Base-by-base conservation (phyloP, 2,797 vertebrate species). In the Otolemur crassicaudatus region DNA sequence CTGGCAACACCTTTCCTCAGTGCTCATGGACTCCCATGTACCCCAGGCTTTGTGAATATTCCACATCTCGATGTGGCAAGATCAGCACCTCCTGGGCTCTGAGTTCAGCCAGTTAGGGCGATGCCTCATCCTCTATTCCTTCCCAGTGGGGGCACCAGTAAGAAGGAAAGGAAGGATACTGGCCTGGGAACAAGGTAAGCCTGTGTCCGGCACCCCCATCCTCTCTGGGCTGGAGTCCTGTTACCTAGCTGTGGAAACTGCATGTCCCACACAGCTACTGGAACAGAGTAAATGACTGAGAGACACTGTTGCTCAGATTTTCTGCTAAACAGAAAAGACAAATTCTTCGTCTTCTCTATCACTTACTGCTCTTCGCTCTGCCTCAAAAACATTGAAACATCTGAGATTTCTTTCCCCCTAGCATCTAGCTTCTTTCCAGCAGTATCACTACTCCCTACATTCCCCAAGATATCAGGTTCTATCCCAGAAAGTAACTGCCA, bases 391-490 rank as follows among this genome's bases (percentile, higher is more conserved):
- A n/a, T 0, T 5, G 5, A 49, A 58, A n/a, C 29, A 16, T 23
- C 22, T 46, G 60, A 43, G 58, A 53, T 23, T 7, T 31, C 22
- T 23, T 5, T 27, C 22, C 67, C 31, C 40, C 29, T 34, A 72
- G 37, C 31, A 67, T 46, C 88, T 77, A 89, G 75, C n/a, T 17
- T 92, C 79, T 90, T 72, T 84, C 43, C 65, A 65, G 27, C 7
- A 43, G 53, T 27, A 37, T 65, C 34, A 93, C 69, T 58, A 63
- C 7, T 19, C 3, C 79, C 20, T 3, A 16, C 14, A 63, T 23
- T n/a, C 19, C 22, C 37, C 34, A 23, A 46, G 4, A 43, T 56
- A 69, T 43, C 53, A 77, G 70, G 46, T 60, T 72, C 91, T 37
- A 31, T 25, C 40, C 27, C 83, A 91, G 73, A 70, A 76, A 46